Percentiles rank a stretch among this genome's conserved stretches.
These are phyloP conservation scores for Arizona elegans DNA, from an alignment of 2,113 vertebrate genomes.

Conservation along the genomic window DNA sequence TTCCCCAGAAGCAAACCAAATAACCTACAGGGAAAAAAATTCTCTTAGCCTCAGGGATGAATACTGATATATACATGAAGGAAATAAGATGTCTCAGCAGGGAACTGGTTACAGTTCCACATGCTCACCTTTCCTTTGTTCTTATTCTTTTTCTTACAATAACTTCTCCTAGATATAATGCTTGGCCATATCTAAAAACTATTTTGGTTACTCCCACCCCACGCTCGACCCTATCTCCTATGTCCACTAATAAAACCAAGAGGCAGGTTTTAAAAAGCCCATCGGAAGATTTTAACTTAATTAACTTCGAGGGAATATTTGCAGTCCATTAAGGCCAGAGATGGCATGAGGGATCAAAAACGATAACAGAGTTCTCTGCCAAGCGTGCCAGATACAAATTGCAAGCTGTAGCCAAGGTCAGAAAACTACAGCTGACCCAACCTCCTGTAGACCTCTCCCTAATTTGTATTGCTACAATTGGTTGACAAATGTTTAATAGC, in stretches of 20 bases:
- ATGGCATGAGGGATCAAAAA: neutral
- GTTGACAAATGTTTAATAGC: neutral
- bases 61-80: neutral
- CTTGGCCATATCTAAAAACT: neutral
- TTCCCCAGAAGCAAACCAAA: neutral
- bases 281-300: neutral
- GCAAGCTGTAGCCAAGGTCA: neutral
- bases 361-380: neutral
- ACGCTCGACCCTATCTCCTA: neutral
- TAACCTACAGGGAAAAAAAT: conserved; percentile 3
- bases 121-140: neutral
- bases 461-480: neutral
- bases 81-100: neutral
- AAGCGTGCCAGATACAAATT: neutral
- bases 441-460: neutral
- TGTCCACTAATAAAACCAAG: neutral
- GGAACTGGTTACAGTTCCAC: neutral
- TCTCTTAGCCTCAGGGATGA: conserved; percentile 12
- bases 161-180: neutral
- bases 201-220: neutral
- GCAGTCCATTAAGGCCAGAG: neutral
- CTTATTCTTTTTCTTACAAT: neutral
- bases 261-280: neutral
- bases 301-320: neutral
- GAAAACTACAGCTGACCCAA: neutral